Evolutionary conservation across 1,140 invertebrate genomes (phyloP), one percentile per base, ranked within the genome.

Genomic region (Hestina assimilis): DNA sequence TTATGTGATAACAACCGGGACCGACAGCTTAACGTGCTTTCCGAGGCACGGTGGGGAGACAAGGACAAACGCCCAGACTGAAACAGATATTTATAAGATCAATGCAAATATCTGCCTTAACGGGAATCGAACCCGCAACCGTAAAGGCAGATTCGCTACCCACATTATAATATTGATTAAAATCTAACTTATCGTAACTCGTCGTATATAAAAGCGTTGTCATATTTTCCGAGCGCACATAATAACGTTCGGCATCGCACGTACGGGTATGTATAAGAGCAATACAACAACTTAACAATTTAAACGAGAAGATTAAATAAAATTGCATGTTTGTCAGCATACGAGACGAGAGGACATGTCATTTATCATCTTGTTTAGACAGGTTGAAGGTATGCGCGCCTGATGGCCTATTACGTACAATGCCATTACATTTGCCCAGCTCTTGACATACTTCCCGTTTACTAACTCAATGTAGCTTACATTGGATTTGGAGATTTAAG

Each of bases 281-380:
- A 47, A 47, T 33, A 33, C 33, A 29, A 33, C 9, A 15, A 20
- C 23, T 19, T 48, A 35, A 48, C 31, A 48, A 12, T 35, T 35
- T 15, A 35, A n/a, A 35, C 31, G 31, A 35, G 21, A 38, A 20
- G 47, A 35, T 48, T 47, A 35, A 31, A 48, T 48, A 35, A 20
- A 48, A 48, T 23, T 48, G 46, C 46, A 14, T 48, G 19, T 26
- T 19, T 35, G 46, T 29, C 15, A 12, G 4, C 11, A 31, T 47
- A 20, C 31, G 24, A 7, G 24, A 28, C 7, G 15, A 19, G 33
- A 38, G 46, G 29, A 33, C 28, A 23, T n/a, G 28, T 11, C 29
- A 48, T 35, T 48, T 35, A 48, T 48, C 46, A 48, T 48, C 28
- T 35, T 48, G 26, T 33, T 33, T 28, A 48, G 11, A 26, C 26